Conservation (phyloP, 2,113 vertebrate species). For the Microcebus murinus region DNA sequence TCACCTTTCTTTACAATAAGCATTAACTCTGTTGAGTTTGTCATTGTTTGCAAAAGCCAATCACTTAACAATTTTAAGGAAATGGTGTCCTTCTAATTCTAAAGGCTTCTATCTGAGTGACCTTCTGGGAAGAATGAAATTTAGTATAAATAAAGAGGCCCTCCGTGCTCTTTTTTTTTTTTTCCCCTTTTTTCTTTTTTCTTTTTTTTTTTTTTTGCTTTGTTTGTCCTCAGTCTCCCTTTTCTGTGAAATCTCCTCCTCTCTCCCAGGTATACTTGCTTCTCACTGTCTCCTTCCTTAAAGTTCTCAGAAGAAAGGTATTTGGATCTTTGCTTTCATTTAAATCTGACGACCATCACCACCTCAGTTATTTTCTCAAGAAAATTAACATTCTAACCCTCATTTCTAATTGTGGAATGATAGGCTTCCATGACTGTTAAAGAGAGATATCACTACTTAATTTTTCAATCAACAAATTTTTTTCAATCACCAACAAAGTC, state of each 20-base stretch:
- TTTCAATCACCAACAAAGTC: neutral
- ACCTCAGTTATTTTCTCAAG: neutral
- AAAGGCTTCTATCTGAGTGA: conserved; percentile 35
- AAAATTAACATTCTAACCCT: neutral
- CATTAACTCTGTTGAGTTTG: conserved; percentile 54
- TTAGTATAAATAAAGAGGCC: neutral
- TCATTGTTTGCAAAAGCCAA: conserved; percentile 55
- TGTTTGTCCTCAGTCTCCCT: neutral
- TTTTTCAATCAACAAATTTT: neutral
- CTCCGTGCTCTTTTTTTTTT: neutral
- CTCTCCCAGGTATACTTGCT: neutral
- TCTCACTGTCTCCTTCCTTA: neutral
- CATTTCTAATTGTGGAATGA: neutral
- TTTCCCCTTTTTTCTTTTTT: too few species aligned
- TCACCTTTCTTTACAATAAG: conserved; percentile 52
- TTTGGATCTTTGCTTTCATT: neutral
- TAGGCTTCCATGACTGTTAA: neutral
- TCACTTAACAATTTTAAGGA: conserved; percentile 46
- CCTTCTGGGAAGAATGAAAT: conserved; percentile 28
- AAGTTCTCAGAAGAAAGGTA: neutral
- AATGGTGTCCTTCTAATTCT: neutral
- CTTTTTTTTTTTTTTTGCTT: neutral
- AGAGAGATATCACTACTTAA: neutral
- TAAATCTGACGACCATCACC: neutral
- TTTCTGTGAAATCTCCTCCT: neutral